Percentiles rank a stretch among this genome's conserved stretches.
phyloP scores from a whole-genome alignment of 2,888 invertebrate genomes.

The Yponomeuta cagnagella region DNA sequence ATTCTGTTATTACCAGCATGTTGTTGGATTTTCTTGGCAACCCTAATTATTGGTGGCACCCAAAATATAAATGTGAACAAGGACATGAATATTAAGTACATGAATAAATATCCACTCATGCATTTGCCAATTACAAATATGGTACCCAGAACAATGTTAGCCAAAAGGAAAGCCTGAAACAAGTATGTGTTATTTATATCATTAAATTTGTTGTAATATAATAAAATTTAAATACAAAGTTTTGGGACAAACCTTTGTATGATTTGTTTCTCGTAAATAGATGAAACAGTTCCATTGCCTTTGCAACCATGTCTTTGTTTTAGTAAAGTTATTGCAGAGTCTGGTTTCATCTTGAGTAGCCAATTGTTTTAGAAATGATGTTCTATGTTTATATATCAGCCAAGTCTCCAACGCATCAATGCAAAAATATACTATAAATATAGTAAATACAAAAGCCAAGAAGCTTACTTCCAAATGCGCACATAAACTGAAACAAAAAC shows the following conservation, averaged over 20 bases:
- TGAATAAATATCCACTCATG: conserved; percentile 51
- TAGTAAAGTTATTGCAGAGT: background rate
- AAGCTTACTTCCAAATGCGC: conserved; percentile 48
- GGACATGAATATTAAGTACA: conserved; percentile 46
- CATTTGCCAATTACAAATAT: conserved; percentile 51
- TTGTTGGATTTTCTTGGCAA: conserved; percentile 50
- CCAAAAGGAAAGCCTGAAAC: conserved; percentile 62
- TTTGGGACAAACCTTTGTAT: conserved; percentile 46
- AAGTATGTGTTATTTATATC: conserved; percentile 16
- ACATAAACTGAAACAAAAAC: conserved; percentile 44
- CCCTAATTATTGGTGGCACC: conserved; percentile 40
- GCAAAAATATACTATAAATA: conserved; percentile 35
- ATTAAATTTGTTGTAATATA: background rate
- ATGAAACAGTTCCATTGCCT: conserved; percentile 46
- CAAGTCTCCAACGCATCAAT: conserved; percentile 62
- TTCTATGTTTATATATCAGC: conserved; percentile 64
- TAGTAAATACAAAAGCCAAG: conserved; percentile 44
- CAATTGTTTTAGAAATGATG: conserved; percentile 50
- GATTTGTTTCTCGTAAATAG: conserved; percentile 55
- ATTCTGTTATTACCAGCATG: conserved; percentile 48
- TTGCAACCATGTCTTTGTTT: conserved; percentile 36
- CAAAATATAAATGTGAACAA: conserved; percentile 47
- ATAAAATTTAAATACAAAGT: conserved; percentile 13
- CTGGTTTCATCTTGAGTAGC: conserved; percentile 34
- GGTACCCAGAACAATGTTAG: conserved; percentile 49